Evolutionary conservation across 2,113 vertebrate species (phyloP), one percentile per base, ranked within the genome.

Genomic region (Prinia subflava): DNA sequence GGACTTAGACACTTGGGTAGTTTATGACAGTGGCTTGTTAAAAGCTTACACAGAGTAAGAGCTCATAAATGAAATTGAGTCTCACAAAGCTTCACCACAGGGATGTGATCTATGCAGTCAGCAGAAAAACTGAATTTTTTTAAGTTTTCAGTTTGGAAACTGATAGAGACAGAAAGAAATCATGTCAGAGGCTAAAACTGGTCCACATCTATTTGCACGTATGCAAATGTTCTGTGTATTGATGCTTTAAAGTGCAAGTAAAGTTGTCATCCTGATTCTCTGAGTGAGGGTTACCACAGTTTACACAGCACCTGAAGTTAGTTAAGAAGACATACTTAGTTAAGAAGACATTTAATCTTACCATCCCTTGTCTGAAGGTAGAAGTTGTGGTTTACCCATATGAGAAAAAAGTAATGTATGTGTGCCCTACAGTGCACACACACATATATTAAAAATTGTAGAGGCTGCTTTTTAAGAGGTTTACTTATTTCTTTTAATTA

Each of bases 391-490:
- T 86, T 27, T 62, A 12, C 25, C 27, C 76, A 44, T 64, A 64
- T 14, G 13, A 24, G 25, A 52, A 68, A 86, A 79, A 49, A 33
- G 0, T 18, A 18, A 56, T 60, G 4, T 7, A 10, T 15, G 2
- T 42, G 12, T 4, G 12, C 12, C 2, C 17, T 64, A 21, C 17
- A 39, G 50, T 62, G 35, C 21, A 60, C 2, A 49, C 2, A 49
- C 8, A 14, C 2, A 13, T 7, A 17, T 3, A 5, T 5, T n/a
- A 42, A 62, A 83, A 47, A 8, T n/a, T 1, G 1, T 23, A 71
- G 49, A 89, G 30, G 3, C 4, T 69, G 28, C 13, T 86, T 49
- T 74, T 86, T 49, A 56, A 13, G 24, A 74, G 5, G 3, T 22
- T 75, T 79, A 59, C 21, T 77, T 76, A 19, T 46, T 88, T 64